Evolutionary conservation across 2,797 vertebrate species (phyloP).

Genomic region (Rhinella marina): DNA sequence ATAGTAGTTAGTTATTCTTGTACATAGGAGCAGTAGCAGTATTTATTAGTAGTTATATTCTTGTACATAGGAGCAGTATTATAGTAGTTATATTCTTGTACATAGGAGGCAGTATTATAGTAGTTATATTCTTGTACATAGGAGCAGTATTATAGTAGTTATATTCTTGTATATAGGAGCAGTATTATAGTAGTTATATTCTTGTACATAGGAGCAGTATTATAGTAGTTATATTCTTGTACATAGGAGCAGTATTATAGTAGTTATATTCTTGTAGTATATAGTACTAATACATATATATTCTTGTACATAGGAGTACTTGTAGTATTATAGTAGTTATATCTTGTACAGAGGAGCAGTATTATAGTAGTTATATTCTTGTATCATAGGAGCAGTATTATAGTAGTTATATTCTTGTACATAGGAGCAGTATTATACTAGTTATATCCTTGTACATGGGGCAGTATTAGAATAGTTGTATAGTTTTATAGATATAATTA

Average conservation of each 20-base stretch:
- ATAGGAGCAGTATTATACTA: no score
- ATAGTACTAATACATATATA: no score
- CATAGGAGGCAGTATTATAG: neutral
- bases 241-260: no score
- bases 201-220: neutral
- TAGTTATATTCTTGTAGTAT: no score
- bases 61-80: no score
- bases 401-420: neutral
- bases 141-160: neutral
- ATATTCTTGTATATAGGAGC: neutral
- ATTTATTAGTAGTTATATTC: neutral
- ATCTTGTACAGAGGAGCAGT: neutral
- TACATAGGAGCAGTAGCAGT: neutral
- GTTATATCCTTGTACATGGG: no score
- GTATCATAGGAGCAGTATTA: no score
- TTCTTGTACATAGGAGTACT: neutral
- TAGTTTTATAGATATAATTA: neutral
- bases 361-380: no score
- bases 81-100: neutral
- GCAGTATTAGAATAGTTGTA: neutral
- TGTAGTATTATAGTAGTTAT: neutral
- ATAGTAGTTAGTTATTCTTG: conserved; percentile 1
- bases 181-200: conserved; percentile 10
- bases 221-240: conserved; percentile 5
- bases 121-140: conserved; percentile 6